Evolutionary conservation across 2,113 vertebrate species (phyloP), one percentile per base, ranked within the genome.

Genomic region (Asarcornis scutulata): DNA sequence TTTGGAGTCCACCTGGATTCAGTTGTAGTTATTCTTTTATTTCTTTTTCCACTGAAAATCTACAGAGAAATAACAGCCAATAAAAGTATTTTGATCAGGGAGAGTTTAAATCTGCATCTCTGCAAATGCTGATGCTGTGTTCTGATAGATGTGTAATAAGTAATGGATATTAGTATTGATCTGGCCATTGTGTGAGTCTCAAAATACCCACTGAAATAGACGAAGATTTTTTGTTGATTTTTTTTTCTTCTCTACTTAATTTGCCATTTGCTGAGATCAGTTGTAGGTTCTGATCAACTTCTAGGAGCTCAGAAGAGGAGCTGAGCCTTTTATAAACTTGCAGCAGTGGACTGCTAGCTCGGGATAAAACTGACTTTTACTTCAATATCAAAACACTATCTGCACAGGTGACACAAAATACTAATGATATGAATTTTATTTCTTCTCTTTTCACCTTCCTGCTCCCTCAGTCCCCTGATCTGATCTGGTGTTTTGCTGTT

Each of bases 311-410:
- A 89, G 72, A 80, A 84, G 38, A 89, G 55, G 78, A 85, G 38
- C 62, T 75, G 44, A 56, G 25, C 27, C 15, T 72, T 32, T 86
- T 88, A 72, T 11, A 66, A 52, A 76, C 48, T 46, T 67, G n/a
- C 38, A 91, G n/a, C 16, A 84, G 29, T 73, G 62, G 58, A 64
- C 60, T 67, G 26, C 46, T 77, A 78, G 66, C 59, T 92, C 34
- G 59, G 44, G 77, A 46, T 86, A 81, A 95, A 95, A 84, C 17
- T 83, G 82, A 56, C 69, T 93, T 73, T 93, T 87, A 46, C 56
- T 86, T 75, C 87, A 79, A 9, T 88, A 89, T 75, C 66, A 90
- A 92, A 92, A 91, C 81, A 55, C n/a, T 91, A 22, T 88, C 56
- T 85, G 15, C 68, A 79, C 38, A 80, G 63, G 92, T 95, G 91